These are phyloP conservation scores for Cheirogaleus major DNA, from an alignment of 2,797 vertebrate species.

Conservation along the genomic window DNA sequence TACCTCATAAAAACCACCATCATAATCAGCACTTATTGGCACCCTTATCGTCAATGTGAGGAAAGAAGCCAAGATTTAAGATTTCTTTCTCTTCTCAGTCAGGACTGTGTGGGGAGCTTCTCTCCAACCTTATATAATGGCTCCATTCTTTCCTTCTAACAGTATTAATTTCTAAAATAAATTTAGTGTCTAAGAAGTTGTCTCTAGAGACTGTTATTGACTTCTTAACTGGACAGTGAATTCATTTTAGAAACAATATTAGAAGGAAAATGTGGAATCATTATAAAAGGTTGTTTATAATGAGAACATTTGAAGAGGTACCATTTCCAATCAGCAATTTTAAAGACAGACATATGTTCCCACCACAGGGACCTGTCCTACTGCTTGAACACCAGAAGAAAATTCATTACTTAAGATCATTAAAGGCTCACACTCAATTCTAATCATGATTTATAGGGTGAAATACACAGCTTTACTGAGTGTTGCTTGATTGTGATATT, in stretches of 20 bases:
- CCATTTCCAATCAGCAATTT: constrained; percentile 64
- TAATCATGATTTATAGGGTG: constrained; percentile 56
- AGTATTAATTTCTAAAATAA: constrained; percentile 18
- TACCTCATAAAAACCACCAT: constrained; percentile 51
- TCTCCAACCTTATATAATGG: constrained; percentile 17
- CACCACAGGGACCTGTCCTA: constrained; percentile 56
- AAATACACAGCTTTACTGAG: background rate
- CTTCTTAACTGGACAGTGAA: background rate
- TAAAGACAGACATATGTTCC: constrained; percentile 70
- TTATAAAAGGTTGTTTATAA: constrained; percentile 60
- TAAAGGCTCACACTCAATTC: constrained; percentile 60
- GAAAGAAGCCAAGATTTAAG: constrained; percentile 22
- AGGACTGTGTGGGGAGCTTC: background rate
- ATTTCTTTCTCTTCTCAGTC: constrained; percentile 20
- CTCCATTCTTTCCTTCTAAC: background rate
- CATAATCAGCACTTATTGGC: constrained; percentile 35
- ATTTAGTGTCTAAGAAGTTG: background rate
- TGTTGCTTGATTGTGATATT: constrained; percentile 14
- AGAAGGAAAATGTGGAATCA: background rate
- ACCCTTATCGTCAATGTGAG: background rate
- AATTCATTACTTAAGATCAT: constrained; percentile 71
- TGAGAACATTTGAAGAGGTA: constrained; percentile 49
- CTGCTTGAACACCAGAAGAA: constrained; percentile 65
- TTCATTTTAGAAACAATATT: constrained; percentile 21
- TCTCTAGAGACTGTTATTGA: background rate